Evolutionary conservation across 2,888 invertebrate species (phyloP).

Genomic region (Nymphalis c-album): DNA sequence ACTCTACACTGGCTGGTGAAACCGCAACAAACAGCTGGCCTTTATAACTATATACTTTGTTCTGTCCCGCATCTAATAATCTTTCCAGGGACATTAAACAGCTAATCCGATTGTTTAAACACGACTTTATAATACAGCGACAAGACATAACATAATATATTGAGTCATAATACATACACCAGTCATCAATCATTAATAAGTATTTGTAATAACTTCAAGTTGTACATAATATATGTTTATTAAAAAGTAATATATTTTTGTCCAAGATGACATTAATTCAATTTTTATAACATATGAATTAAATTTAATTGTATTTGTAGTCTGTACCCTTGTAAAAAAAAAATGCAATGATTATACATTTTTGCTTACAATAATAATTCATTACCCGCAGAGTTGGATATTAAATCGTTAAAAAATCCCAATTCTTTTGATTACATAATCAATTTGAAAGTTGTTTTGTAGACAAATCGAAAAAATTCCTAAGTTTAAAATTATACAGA

Average conservation of each 20-base stretch:
- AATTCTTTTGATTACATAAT: conserved; percentile 26
- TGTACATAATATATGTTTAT: not conserved
- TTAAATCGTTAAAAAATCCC: conserved; percentile 25
- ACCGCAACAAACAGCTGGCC: no score
- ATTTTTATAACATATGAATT: no score
- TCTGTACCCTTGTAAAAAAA: not conserved
- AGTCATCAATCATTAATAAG: no score
- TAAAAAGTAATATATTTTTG: not conserved
- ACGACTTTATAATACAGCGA: no score
- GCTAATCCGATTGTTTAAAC: no score
- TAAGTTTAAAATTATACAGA: conserved; percentile 5
- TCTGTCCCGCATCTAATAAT: no score
- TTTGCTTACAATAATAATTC: conserved; percentile 11
- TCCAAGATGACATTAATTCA: no score
- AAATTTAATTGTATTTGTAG: not conserved
- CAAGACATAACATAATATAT: no score
- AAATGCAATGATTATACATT: not conserved
- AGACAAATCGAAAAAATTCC: conserved; percentile 22
- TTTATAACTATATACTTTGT: no score
- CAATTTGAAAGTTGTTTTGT: conserved; percentile 33
- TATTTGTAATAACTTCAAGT: not conserved
- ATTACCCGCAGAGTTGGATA: conserved; percentile 18
- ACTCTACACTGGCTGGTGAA: no score
- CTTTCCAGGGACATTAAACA: no score
- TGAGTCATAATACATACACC: no score